Percentiles rank a stretch among this genome's conserved stretches.
These are phyloP conservation scores for Oostethus manadensis DNA, from an alignment of 2,113 vertebrate genomes.

Conservation along the genomic window DNA sequence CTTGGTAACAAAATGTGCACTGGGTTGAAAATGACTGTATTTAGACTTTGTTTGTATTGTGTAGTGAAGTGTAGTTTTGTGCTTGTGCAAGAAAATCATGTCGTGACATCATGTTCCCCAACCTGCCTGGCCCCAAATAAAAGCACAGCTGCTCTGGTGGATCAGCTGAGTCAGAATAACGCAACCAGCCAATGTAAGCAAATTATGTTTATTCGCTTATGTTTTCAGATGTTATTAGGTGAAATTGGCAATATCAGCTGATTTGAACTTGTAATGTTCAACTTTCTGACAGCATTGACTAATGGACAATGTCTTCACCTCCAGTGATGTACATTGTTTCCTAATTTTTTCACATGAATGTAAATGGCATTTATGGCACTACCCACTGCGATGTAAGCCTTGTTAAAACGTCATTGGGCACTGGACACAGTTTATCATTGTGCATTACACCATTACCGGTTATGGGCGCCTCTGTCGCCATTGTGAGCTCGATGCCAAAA, in stretches of 20 bases:
- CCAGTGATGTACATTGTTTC: too few species aligned
- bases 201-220: background rate
- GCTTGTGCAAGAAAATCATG: conserved; percentile 55
- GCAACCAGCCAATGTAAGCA: conserved; percentile 12
- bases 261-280: background rate
- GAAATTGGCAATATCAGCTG: background rate
- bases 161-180: conserved; percentile 41
- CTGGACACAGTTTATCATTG: too few species aligned
- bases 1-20: conserved; percentile 29
- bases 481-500: too few species aligned
- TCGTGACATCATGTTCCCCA: conserved; percentile 42
- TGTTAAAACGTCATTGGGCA: too few species aligned
- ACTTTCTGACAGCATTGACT: background rate
- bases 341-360: too few species aligned
- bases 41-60: conserved; percentile 53
- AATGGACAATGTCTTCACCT: background rate
- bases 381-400: too few species aligned
- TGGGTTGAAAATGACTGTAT: conserved; percentile 40
- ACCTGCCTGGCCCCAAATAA: conserved; percentile 52
- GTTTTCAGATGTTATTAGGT: background rate
- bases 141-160: conserved; percentile 55
- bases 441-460: too few species aligned
- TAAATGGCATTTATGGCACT: too few species aligned
- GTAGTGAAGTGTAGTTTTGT: conserved; percentile 46
- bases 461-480: too few species aligned